Percentiles rank a stretch among this genome's conserved stretches.
Conservation (phyloP, 1,140 invertebrate species). For the Chrysomallon squamiferum region DNA sequence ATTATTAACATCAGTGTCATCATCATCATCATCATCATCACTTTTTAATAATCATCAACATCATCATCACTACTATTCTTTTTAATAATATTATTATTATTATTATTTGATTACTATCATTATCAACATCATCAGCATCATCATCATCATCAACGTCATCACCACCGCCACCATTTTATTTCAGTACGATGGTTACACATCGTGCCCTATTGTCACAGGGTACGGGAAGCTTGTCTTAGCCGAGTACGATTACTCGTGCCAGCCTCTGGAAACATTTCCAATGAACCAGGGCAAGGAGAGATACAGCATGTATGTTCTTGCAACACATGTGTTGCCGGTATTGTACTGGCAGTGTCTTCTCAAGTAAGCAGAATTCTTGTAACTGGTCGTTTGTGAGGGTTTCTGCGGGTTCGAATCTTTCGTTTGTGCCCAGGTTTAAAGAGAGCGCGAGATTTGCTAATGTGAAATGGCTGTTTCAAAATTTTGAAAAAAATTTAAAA, state of each 20-base stretch:
- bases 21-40: too few species aligned
- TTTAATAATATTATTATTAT: too few species aligned
- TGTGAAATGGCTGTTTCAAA: too few species aligned
- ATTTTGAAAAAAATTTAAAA: too few species aligned
- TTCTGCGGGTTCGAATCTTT: neutral
- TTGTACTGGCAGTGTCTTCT: constrained; percentile 94
- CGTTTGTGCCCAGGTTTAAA: neutral
- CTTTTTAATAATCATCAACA: too few species aligned
- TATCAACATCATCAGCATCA: too few species aligned
- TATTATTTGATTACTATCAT: too few species aligned
- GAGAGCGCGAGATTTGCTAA: too few species aligned
- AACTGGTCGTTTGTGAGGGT: neutral
- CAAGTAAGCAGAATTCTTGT: constrained; percentile 66
- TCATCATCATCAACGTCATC: too few species aligned
- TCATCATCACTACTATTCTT: too few species aligned
- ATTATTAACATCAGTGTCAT: too few species aligned
- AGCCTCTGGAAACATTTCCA: constrained; percentile 92
- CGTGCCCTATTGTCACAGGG: constrained; percentile 94
- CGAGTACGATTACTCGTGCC: constrained; percentile 90
- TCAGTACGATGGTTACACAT: constrained; percentile 92
- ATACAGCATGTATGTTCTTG: constrained; percentile 81
- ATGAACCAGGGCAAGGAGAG: constrained; percentile 87
- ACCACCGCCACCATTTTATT: too few species aligned
- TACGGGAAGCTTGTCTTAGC: constrained; percentile 84
- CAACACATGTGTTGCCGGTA: constrained; percentile 85